Conservation (phyloP, 1,140 invertebrate species). For the Leptopilina boulardi region DNA sequence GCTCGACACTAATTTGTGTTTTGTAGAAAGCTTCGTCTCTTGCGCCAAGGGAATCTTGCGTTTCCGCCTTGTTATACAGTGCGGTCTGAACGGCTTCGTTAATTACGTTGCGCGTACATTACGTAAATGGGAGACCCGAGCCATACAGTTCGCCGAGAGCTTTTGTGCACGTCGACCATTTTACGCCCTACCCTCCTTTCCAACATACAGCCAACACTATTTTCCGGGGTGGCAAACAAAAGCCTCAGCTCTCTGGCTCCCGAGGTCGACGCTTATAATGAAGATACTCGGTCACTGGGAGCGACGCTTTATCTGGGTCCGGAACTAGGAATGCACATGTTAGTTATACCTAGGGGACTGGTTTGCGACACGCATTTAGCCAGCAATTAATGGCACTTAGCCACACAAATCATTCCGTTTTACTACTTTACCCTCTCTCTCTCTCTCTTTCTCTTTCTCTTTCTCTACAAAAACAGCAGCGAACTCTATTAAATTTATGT, state of each 20-base stretch:
- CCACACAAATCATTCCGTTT: slow-evolving; percentile 2
- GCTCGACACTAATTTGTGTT: slow-evolving; percentile 66
- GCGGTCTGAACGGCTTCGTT: slow-evolving; percentile 68
- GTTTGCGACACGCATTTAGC: slow-evolving; percentile 23
- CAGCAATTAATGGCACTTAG: slow-evolving; percentile 28
- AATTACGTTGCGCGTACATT: slow-evolving; percentile 68
- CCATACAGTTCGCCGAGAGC: slow-evolving; percentile 46
- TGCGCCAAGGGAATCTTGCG: slow-evolving; percentile 50
- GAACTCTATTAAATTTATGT: too few species aligned
- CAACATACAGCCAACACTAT: slow-evolving; percentile 41
- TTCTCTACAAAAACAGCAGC: too few species aligned
- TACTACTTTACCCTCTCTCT: not conserved
- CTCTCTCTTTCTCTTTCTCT: too few species aligned
- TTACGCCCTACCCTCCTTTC: slow-evolving; percentile 36
- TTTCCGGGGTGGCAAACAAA: slow-evolving; percentile 39
- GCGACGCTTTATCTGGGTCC: slow-evolving; percentile 24
- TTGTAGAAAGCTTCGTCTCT: slow-evolving; percentile 58
- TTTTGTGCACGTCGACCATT: slow-evolving; percentile 43
- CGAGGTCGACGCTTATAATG: slow-evolving; percentile 1
- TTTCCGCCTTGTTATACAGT: slow-evolving; percentile 64
- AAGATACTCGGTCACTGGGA: slow-evolving; percentile 32
- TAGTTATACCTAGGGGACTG: slow-evolving; percentile 20
- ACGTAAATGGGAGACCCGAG: slow-evolving; percentile 57
- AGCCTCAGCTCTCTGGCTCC: slow-evolving; percentile 22
- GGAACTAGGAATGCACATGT: slow-evolving; percentile 31